Evolutionary conservation across 2,888 invertebrate species (phyloP).

Genomic region (Calameuta filiformis): DNA sequence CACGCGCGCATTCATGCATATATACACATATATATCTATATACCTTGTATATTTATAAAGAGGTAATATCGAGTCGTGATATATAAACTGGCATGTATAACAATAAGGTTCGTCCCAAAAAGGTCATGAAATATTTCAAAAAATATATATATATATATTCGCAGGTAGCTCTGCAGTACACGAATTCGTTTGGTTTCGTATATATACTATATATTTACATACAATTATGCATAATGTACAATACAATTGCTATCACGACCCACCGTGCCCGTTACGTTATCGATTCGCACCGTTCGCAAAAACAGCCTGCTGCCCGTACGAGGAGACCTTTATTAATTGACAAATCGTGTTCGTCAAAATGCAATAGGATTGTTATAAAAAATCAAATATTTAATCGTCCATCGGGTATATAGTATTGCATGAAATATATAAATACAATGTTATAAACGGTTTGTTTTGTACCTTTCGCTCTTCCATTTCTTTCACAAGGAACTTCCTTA

Average conservation of each 20-base stretch:
- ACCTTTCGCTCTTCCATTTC: neutral
- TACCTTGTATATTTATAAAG: neutral
- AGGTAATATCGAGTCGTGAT: neutral
- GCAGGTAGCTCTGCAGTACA: neutral
- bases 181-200: neutral
- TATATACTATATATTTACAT: neutral
- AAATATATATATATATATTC: conserved; percentile 28
- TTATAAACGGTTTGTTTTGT: neutral
- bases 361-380: neutral
- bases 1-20: neutral
- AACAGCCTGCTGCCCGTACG: neutral
- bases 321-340: neutral
- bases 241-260: neutral
- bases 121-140: conserved; percentile 28
- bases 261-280: neutral
- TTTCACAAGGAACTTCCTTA: neutral
- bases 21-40: neutral
- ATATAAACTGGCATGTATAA: neutral
- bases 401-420: neutral
- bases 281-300: neutral
- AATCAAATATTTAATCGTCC: neutral
- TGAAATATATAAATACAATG: neutral
- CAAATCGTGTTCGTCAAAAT: neutral
- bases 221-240: neutral
- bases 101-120: neutral